Evolutionary conservation across 2,113 vertebrate species (phyloP), one percentile per base, ranked within the genome.

Genomic region (Malaclemys terrapin): DNA sequence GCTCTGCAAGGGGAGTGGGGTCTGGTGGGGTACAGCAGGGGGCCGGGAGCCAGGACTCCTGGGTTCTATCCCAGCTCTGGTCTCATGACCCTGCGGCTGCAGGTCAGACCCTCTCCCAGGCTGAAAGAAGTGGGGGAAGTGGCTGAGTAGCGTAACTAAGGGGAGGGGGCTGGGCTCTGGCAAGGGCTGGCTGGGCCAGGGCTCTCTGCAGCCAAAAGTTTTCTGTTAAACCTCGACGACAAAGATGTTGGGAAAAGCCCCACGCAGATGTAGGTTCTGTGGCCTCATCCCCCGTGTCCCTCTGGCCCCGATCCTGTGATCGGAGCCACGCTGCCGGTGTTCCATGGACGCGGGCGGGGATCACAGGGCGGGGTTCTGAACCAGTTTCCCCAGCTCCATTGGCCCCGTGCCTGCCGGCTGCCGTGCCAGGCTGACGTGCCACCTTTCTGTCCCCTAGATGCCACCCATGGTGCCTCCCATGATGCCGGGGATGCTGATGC

Each of bases 401-500:
- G 65, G n/a, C 35, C n/a, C 65, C 2, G 29, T 38, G 19, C n/a
- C 35, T n/a, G 19, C 35, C 2, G 35, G 7, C 27, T 12, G 10
- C 13, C 5, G 27, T 59, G 57, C n/a, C 38, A 2, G 35, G 7
- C 27, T 12, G 10, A 29, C 5, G 57, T 59, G 57, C n/a, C 38
- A 92, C 81, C 38, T 80, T 72, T 95, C 94, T 94, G 20, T 84
- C 52, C 87, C 81, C 85, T 25, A 98, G 98, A 97, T 98, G 85
- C 98, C 98, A 83, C 96, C 94, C 90, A 96, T 98, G 96, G 97
- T 97, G 42, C 98, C 98, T 69, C 98, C 98, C 10, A 95, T 98
- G 96, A 97, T 98, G 96, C 97, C 98, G 50, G 95, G 97, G 89
- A 97, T 98, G 97, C 97, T 98, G 96, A 94, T 98, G 94, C 97